Conservation (phyloP, 2,113 vertebrate species). For the Labeo rohita region DNA sequence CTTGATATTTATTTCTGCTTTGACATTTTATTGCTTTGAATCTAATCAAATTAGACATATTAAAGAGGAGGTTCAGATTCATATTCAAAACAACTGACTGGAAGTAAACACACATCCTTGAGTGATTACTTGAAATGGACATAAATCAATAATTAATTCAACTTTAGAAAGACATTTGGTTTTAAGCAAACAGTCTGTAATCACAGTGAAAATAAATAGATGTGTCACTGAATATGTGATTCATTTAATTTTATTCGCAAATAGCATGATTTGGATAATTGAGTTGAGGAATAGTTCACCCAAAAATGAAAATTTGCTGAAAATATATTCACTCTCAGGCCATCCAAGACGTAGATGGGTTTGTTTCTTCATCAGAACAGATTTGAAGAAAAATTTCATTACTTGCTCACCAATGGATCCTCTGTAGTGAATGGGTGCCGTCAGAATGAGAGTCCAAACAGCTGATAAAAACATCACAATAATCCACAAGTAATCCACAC, state of each 20-base stretch:
- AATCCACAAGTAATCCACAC: neutral
- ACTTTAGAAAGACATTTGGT: conserved; percentile 3
- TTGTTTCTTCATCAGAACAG: neutral
- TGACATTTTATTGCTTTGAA: neutral
- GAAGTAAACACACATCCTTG: neutral
- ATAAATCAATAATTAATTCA: conserved; percentile 11
- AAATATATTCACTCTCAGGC: neutral
- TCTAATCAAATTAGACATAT: neutral
- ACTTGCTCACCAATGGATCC: neutral
- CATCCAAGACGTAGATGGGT: neutral
- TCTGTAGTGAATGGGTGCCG: neutral
- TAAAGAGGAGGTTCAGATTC: neutral
- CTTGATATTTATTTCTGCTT: neutral
- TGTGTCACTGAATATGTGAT: neutral
- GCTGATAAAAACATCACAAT: neutral
- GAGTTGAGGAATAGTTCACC: neutral
- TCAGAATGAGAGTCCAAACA: neutral
- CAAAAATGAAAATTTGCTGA: neutral
- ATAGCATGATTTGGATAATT: neutral
- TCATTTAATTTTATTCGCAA: neutral
- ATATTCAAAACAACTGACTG: neutral
- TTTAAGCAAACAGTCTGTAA: conserved; percentile 1
- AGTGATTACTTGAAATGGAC: conserved; percentile 10
- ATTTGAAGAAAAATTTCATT: neutral
- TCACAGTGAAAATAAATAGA: neutral